phyloP scores from a whole-genome alignment of 2,797 vertebrate genomes.

The Propithecus deckenii region DNA sequence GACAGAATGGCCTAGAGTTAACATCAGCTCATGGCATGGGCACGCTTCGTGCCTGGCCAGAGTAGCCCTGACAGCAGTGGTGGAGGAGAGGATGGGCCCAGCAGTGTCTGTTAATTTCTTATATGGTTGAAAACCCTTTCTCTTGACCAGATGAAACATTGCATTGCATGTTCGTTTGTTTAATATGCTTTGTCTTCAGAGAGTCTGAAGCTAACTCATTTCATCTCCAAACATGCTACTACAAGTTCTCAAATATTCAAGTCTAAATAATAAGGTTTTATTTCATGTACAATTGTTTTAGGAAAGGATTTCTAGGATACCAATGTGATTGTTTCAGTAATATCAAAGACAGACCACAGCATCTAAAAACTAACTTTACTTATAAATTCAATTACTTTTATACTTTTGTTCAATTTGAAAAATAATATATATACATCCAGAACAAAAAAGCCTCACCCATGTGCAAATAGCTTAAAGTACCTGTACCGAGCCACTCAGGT shows the following conservation, averaged over 20 bases:
- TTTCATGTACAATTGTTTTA: background rate
- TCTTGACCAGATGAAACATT: background rate
- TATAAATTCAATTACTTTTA: constrained; percentile 58
- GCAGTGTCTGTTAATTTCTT: background rate
- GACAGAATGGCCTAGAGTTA: background rate
- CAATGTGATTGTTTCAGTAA: constrained; percentile 42
- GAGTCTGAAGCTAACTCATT: background rate
- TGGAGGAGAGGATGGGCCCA: background rate
- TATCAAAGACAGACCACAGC: constrained; percentile 60
- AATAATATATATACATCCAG: background rate
- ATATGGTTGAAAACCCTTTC: background rate
- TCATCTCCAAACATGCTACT: background rate
- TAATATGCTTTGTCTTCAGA: background rate
- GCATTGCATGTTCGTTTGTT: background rate
- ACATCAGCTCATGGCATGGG: background rate
- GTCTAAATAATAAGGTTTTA: background rate
- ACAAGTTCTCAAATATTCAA: background rate
- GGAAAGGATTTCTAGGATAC: background rate
- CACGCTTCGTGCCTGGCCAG: background rate
- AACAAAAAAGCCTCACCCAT: background rate
- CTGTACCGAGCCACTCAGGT: background rate
- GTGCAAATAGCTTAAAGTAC: constrained; percentile 22
- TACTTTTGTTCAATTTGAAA: constrained; percentile 78
- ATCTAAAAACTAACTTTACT: constrained; percentile 73
- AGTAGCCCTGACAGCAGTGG: too few species aligned